phyloP scores from a whole-genome alignment of 2,113 vertebrate species.

The Glareola pratincola region DNA sequence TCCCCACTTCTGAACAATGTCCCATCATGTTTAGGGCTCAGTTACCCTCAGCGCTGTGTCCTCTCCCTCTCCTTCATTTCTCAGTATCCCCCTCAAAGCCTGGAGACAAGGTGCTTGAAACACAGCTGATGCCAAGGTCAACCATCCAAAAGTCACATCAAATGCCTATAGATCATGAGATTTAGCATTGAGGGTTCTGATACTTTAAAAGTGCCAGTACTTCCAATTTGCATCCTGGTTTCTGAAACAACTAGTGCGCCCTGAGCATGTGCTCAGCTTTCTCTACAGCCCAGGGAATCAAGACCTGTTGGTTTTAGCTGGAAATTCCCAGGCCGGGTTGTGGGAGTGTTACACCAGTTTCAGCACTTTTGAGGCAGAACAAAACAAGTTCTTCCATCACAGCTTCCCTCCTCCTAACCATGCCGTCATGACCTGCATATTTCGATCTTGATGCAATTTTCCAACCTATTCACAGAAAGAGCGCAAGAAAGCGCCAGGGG shows the following conservation, averaged over 20 bases:
- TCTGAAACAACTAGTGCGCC: not conserved
- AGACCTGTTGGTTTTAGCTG: not conserved
- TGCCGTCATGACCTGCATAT: fast-evolving
- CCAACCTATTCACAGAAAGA: not conserved
- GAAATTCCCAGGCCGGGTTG: conserved; percentile 13
- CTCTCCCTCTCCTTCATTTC: not conserved
- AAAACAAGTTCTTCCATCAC: not conserved
- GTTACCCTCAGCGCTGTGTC: not conserved
- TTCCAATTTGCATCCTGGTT: not conserved
- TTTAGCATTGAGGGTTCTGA: not conserved
- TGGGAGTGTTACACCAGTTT: not conserved
- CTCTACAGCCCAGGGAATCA: not conserved
- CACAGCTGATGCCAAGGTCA: not conserved
- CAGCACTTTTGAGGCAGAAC: not conserved
- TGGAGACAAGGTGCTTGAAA: not conserved
- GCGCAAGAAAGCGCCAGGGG: not conserved
- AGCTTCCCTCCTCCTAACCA: not conserved
- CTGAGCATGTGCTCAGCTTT: not conserved
- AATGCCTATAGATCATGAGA: not conserved
- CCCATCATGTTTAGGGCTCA: fast-evolving
- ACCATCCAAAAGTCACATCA: fast-evolving
- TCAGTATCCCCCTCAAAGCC: not conserved
- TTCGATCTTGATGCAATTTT: not conserved
- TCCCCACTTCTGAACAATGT: not conserved
- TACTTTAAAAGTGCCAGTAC: fast-evolving